phyloP scores from a whole-genome alignment of 1,140 invertebrate genomes.

The Trichoplusia ni region DNA sequence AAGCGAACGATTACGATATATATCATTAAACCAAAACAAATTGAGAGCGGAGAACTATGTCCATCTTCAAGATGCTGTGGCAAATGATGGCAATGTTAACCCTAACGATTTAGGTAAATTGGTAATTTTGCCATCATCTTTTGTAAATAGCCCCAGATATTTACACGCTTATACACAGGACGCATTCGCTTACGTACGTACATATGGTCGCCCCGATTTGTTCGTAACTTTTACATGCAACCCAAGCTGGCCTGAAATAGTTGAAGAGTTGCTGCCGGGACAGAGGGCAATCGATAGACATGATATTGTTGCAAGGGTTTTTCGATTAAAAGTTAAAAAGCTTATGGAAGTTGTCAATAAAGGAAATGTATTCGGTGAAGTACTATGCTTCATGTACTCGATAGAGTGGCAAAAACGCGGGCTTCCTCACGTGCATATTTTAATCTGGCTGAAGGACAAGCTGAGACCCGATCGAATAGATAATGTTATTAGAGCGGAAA shows the following conservation, averaged over 20 bases:
- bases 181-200: not conserved
- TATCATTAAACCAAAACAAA: constrained; percentile 46
- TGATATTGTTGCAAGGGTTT: not conserved
- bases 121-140: not conserved
- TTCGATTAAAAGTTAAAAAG: not conserved
- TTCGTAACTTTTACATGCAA: not conserved
- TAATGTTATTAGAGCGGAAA: not conserved
- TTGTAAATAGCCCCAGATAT: not conserved
- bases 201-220: not conserved
- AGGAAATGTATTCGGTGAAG: not conserved
- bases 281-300: not conserved
- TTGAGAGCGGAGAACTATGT: constrained; percentile 45
- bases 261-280: too few relatives aligned
- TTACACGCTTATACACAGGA: not conserved
- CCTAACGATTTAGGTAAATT: not conserved
- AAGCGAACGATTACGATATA: too few relatives aligned
- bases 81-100: constrained; percentile 50
- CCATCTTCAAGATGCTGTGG: constrained; percentile 51
- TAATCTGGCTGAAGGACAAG: not conserved
- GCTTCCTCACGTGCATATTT: constrained; percentile 1
- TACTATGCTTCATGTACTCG: not conserved
- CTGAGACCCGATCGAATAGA: not conserved
- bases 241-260: too few relatives aligned
- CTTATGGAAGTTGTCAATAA: not conserved
- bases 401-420: constrained; percentile 10